These are phyloP conservation scores for Drosophila orosa DNA, from an alignment of 1,140 invertebrate species.

Conservation along the genomic window DNA sequence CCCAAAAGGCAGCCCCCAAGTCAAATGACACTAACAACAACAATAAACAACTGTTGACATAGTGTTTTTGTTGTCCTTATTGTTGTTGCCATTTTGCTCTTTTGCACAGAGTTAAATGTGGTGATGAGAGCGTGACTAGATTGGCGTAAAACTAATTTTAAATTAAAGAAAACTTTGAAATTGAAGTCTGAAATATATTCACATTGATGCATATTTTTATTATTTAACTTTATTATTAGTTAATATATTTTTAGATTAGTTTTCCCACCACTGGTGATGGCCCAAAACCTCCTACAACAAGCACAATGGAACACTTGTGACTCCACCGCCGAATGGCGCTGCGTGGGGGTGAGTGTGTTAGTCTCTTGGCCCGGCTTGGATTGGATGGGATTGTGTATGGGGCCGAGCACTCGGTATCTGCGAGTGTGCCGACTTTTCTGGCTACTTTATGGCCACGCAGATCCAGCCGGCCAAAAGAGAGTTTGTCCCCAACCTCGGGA, in stretches of 20 bases:
- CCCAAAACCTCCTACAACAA: slow-evolving; percentile 62
- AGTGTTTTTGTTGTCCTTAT: slow-evolving; percentile 64
- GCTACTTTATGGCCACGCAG: slow-evolving; percentile 81
- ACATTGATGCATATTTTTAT: not conserved
- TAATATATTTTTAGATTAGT: too few species aligned
- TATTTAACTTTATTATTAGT: not conserved
- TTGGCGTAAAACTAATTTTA: not conserved
- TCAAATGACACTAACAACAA: slow-evolving; percentile 83
- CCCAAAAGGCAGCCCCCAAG: slow-evolving; percentile 75
- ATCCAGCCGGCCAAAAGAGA: slow-evolving; percentile 47
- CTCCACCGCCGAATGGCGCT: slow-evolving; percentile 49
- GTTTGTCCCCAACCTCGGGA: slow-evolving; percentile 24
- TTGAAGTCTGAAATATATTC: not conserved
- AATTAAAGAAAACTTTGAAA: not conserved
- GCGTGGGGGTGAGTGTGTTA: slow-evolving; percentile 69
- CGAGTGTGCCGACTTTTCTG: slow-evolving; percentile 36
- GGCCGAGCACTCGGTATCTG: slow-evolving; percentile 16
- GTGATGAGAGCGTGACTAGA: slow-evolving; percentile 27
- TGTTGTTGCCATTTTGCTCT: slow-evolving; percentile 27
- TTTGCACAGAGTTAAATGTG: slow-evolving; percentile 5
- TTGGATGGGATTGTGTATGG: slow-evolving; percentile 21
- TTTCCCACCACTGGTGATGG: slow-evolving; percentile 15
- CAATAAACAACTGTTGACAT: slow-evolving; percentile 81
- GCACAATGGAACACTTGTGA: slow-evolving; percentile 77
- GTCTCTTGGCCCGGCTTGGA: slow-evolving; percentile 22